Evolutionary conservation across 2,888 invertebrate genomes (phyloP).

Genomic region (Nemapogon koenigi): DNA sequence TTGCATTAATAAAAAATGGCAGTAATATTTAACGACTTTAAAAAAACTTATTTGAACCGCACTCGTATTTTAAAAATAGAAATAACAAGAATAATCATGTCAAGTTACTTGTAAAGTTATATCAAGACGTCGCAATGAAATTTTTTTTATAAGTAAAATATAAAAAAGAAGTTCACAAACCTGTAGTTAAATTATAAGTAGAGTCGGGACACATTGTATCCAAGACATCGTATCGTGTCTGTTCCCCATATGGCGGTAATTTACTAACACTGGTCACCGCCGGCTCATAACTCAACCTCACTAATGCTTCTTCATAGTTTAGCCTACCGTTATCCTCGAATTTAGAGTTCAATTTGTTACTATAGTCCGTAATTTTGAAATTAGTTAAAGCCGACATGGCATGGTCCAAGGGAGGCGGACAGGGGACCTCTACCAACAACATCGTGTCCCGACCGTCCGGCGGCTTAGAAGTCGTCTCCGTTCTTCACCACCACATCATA

Average conservation of each 20-base stretch:
- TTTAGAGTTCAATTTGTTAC: conserved; percentile 48
- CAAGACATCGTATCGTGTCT: conserved; percentile 42
- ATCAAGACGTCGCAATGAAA: too few species aligned
- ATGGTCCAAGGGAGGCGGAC: conserved; percentile 47
- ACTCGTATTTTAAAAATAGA: too few species aligned
- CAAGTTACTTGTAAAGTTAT: too few species aligned
- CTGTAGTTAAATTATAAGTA: conserved; percentile 42
- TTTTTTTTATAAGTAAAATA: too few species aligned
- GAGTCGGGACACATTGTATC: conserved; percentile 43
- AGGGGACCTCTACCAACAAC: conserved; percentile 76
- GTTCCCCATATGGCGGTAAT: conserved; percentile 46
- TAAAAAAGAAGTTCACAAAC: conserved; percentile 26
- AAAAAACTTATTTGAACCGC: too few species aligned
- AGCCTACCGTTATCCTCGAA: conserved; percentile 38
- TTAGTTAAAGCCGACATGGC: conserved; percentile 55
- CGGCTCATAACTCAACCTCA: conserved; percentile 39
- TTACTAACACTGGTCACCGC: conserved; percentile 39
- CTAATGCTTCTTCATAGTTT: conserved; percentile 30
- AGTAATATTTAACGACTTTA: too few species aligned
- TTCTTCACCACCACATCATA: conserved; percentile 23
- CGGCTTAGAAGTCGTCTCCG: conserved; percentile 19
- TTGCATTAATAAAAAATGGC: too few species aligned
- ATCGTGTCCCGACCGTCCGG: conserved; percentile 66
- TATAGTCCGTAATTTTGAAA: conserved; percentile 53
- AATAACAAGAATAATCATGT: too few species aligned